Evolutionary conservation across 1,140 invertebrate genomes (phyloP).

Genomic region (Trichonephila clavata): DNA sequence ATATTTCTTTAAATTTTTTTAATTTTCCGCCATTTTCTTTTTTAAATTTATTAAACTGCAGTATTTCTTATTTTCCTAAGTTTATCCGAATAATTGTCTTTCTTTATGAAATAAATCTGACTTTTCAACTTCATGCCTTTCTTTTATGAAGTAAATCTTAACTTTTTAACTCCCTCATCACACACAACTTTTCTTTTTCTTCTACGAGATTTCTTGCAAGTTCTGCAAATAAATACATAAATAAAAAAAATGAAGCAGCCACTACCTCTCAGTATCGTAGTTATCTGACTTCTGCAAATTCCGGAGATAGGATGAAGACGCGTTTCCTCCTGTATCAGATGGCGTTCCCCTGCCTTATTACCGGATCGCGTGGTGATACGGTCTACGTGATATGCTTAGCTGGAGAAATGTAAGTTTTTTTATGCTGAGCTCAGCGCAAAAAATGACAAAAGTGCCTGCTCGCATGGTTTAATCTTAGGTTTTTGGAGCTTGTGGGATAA

Average conservation of each 20-base stretch:
- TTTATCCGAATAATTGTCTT: not conserved
- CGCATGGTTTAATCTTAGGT: not conserved
- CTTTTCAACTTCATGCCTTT: not conserved
- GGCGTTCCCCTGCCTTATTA: conserved; percentile 13
- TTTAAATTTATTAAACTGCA: not conserved
- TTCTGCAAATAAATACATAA: not conserved
- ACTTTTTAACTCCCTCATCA: not conserved
- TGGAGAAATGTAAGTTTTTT: conserved; percentile 3
- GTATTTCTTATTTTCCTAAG: not conserved
- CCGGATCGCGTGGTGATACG: conserved; percentile 26
- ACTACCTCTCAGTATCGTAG: not conserved
- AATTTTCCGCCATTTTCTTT: too few species aligned
- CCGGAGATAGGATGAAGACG: not conserved
- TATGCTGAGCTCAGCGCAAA: not conserved
- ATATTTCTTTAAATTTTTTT: too few species aligned
- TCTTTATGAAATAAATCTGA: not conserved
- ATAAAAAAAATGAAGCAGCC: not conserved
- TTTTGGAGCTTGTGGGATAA: not conserved
- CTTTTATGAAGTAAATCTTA: not conserved
- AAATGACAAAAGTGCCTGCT: not conserved
- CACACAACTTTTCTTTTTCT: too few species aligned
- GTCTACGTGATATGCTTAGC: conserved; percentile 17
- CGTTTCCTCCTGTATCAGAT: not conserved
- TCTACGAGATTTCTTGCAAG: not conserved
- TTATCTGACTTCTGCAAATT: conserved; percentile 15